Evolutionary conservation across 1,140 invertebrate species (phyloP).

Genomic region (Drepana arcuata): DNA sequence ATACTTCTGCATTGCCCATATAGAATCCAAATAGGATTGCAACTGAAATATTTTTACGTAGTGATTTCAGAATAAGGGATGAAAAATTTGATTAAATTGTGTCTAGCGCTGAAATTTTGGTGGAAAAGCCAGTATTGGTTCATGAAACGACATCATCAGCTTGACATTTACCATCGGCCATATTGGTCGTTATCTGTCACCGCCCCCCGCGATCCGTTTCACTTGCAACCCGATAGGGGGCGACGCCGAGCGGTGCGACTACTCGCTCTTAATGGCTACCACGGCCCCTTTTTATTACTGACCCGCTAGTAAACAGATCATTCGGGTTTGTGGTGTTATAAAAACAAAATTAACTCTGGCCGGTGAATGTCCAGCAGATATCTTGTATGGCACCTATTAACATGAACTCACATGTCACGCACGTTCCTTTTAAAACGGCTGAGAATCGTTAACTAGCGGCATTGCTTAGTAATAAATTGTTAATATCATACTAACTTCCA

Average conservation of each 20-base stretch:
- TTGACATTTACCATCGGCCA: constrained; percentile 54
- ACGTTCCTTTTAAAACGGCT: constrained; percentile 26
- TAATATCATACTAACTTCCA: background rate
- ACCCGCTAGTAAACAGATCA: constrained; percentile 71
- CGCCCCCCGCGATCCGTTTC: constrained; percentile 63
- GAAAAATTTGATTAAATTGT: too few relatives aligned
- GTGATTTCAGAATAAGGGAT: too few relatives aligned
- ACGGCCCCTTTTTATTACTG: constrained; percentile 69
- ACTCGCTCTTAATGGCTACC: constrained; percentile 61
- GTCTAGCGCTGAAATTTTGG: too few relatives aligned
- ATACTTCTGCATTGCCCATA: too few relatives aligned
- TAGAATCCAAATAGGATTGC: too few relatives aligned
- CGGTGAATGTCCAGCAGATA: constrained; percentile 56
- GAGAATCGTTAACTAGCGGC: constrained; percentile 3
- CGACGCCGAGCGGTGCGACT: constrained; percentile 50
- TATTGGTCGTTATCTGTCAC: constrained; percentile 66
- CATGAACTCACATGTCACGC: constrained; percentile 35
- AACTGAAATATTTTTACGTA: too few relatives aligned
- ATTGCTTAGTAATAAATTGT: background rate
- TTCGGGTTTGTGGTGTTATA: constrained; percentile 70
- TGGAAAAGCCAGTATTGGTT: constrained; percentile 1
- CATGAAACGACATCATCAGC: constrained; percentile 42
- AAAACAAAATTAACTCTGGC: constrained; percentile 68
- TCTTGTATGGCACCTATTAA: constrained; percentile 45
- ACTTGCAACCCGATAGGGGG: constrained; percentile 69